Percentiles rank a stretch among this genome's conserved stretches.
phyloP scores from a whole-genome alignment of 64 coral and sea anemone genomes.

The Actinia tenebrosa region DNA sequence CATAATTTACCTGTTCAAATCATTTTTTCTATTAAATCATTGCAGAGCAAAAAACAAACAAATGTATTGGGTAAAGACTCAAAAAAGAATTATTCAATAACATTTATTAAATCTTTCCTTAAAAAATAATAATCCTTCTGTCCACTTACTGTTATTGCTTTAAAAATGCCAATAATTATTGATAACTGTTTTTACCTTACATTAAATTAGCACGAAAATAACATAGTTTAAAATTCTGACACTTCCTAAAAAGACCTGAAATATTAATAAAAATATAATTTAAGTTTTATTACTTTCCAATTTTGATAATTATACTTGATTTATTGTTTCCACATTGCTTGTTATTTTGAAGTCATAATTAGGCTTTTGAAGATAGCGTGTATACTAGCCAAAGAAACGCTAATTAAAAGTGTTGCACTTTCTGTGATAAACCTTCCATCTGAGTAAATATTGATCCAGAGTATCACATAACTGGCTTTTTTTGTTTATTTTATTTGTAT shows the following conservation, averaged over 20 bases:
- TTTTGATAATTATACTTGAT: neutral
- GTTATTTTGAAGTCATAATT: neutral
- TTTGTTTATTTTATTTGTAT: slow-evolving; percentile 16
- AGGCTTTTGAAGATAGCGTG: neutral
- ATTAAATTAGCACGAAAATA: neutral
- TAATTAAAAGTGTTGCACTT: slow-evolving; percentile 9
- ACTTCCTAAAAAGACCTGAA: neutral
- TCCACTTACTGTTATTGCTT: neutral
- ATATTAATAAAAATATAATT: neutral
- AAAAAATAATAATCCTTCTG: neutral
- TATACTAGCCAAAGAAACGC: neutral
- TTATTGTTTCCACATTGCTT: slow-evolving; percentile 5
- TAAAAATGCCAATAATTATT: neutral
- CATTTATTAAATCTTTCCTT: neutral
- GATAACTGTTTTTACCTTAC: neutral
- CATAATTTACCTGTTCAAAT: neutral
- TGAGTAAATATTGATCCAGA: slow-evolving; percentile 29
- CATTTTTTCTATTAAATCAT: neutral
- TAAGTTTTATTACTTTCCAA: neutral
- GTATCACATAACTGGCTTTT: slow-evolving; percentile 17
- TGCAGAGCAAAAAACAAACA: neutral
- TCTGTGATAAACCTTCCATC: slow-evolving; percentile 10
- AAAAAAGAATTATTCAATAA: neutral
- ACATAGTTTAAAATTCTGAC: neutral
- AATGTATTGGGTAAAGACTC: neutral